phyloP scores from a whole-genome alignment of 2,113 vertebrate genomes.

The Stegastes partitus region DNA sequence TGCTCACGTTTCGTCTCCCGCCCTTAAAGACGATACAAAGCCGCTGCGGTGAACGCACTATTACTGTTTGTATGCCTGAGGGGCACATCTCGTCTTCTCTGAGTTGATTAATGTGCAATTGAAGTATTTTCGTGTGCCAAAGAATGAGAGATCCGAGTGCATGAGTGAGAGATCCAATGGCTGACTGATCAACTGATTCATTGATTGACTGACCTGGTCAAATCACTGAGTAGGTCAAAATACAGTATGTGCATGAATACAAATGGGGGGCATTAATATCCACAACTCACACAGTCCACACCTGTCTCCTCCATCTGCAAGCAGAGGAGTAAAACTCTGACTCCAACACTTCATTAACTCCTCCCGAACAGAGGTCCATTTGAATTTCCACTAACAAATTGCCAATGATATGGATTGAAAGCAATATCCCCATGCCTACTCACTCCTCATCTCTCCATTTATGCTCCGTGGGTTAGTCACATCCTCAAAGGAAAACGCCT shows the following conservation, averaged over 20 bases:
- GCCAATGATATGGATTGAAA: constrained; percentile 35
- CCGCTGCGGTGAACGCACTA: constrained; percentile 2
- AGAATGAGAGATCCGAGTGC: constrained; percentile 5
- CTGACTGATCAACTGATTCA: constrained; percentile 14
- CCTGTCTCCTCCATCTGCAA: not conserved
- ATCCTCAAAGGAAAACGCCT: constrained; percentile 43
- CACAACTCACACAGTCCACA: not conserved
- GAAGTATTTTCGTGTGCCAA: not conserved
- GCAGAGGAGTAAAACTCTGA: constrained; percentile 14
- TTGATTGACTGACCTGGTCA: constrained; percentile 3
- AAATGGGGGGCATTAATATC: constrained; percentile 7
- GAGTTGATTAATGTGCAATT: constrained; percentile 36
- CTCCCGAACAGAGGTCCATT: constrained; percentile 19
- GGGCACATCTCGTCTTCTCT: constrained; percentile 13
- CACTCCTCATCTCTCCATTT: constrained; percentile 10
- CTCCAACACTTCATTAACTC: constrained; percentile 29
- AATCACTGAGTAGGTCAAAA: constrained; percentile 9
- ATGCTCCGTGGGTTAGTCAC: constrained; percentile 16
- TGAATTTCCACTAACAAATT: constrained; percentile 37
- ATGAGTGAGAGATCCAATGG: not conserved
- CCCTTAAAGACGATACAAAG: constrained; percentile 31
- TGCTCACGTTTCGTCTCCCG: constrained; percentile 22
- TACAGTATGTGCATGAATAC: constrained; percentile 10
- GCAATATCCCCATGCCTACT: constrained; percentile 26
- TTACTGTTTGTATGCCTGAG: constrained; percentile 13